Conservation (phyloP, 1,140 invertebrate species). For the Habropoda laboriosa region DNA sequence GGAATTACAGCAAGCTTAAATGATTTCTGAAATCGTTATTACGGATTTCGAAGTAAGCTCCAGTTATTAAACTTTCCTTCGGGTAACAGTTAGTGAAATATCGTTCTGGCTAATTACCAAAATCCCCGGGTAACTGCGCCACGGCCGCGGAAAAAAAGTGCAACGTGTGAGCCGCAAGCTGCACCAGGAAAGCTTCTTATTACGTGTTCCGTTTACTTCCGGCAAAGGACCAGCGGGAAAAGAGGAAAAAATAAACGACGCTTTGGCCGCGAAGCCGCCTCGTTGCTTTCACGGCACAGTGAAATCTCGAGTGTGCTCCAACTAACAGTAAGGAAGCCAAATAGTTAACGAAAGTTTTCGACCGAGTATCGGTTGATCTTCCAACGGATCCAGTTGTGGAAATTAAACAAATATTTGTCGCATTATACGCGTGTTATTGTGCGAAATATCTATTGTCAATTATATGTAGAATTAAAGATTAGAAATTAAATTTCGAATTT, state of each 20-base stretch:
- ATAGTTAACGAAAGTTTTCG: constrained; percentile 2
- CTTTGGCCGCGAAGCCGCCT: constrained; percentile 5
- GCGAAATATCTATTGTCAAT: too few species aligned
- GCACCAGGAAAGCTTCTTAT: constrained; percentile 35
- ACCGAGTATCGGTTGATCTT: not conserved
- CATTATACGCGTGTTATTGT: too few species aligned
- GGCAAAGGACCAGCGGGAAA: not conserved
- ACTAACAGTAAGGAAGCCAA: not conserved
- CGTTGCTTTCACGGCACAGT: constrained; percentile 7
- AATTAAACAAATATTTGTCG: not conserved
- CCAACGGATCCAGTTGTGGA: not conserved
- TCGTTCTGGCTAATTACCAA: constrained; percentile 32
- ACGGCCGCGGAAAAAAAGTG: constrained; percentile 8
- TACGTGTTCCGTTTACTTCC: constrained; percentile 26
- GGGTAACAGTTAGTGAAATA: constrained; percentile 5
- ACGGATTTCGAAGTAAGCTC: not conserved
- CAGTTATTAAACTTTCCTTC: constrained; percentile 7
- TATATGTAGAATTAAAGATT: too few species aligned
- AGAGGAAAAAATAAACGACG: not conserved
- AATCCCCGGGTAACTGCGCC: constrained; percentile 20
- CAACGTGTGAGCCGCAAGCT: constrained; percentile 20
- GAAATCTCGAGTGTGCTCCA: not conserved
- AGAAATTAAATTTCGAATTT: too few species aligned
- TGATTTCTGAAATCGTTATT: not conserved
- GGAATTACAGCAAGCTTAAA: not conserved